These are phyloP conservation scores for Pantala flavescens DNA, from an alignment of 1,140 invertebrate genomes.

Conservation along the genomic window DNA sequence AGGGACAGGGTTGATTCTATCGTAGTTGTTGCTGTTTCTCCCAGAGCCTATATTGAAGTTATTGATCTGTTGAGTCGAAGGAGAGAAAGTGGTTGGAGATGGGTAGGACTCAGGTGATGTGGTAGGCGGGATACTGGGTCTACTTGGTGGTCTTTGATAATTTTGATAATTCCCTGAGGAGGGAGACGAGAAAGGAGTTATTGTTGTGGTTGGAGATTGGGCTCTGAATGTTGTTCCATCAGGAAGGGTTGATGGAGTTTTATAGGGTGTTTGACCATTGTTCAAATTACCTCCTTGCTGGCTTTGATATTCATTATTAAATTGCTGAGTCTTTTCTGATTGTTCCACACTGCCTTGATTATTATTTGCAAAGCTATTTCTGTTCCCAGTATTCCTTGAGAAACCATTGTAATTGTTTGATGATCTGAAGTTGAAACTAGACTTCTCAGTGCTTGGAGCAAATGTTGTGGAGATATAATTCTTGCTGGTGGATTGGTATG, in stretches of 20 bases:
- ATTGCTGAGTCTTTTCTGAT: neutral
- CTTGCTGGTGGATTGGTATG: conserved; percentile 29
- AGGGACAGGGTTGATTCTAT: conserved; percentile 5
- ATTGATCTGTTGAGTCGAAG: conserved; percentile 7
- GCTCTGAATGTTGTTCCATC: neutral
- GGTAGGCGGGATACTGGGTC: neutral
- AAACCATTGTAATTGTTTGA: neutral
- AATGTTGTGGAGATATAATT: conserved; percentile 21
- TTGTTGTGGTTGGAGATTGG: conserved; percentile 23
- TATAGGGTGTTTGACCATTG: neutral
- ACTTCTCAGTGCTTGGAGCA: neutral
- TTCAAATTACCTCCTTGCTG: neutral
- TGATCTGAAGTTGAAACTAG: neutral
- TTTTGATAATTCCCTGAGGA: neutral
- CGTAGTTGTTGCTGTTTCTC: conserved; percentile 13
- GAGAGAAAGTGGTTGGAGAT: conserved; percentile 4
- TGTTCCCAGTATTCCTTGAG: neutral
- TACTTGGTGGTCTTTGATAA: conserved; percentile 11
- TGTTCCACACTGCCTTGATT: neutral
- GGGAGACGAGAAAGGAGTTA: conserved; percentile 39
- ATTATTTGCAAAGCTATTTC: neutral
- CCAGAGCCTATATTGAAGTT: conserved; percentile 10
- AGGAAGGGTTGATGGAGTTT: neutral
- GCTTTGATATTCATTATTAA: neutral
- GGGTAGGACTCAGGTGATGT: conserved; percentile 12